A percentile compares a stretch with the other conserved stretches of the same genome.
Evolutionary conservation across 2,888 invertebrate species (phyloP).

Genomic region (Pristionchus japonicus): DNA sequence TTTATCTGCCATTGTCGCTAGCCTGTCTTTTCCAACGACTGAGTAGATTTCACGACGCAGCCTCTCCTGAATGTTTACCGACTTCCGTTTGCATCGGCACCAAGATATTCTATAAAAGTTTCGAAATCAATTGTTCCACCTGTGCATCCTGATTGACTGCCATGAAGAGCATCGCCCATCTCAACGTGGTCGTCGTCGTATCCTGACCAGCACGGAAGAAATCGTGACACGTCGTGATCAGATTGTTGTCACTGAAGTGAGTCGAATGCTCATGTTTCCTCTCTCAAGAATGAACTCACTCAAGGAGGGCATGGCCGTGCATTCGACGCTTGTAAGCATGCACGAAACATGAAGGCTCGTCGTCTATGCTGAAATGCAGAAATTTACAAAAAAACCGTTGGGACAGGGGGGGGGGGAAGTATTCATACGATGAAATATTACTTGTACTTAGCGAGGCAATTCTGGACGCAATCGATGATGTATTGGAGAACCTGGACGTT

Average conservation of each 20-base stretch:
- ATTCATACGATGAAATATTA: too few species aligned
- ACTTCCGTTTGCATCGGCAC: too few species aligned
- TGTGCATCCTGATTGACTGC: slow-evolving; percentile 21
- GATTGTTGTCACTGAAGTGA: not conserved
- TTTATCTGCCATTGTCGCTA: not conserved
- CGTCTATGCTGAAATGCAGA: not conserved
- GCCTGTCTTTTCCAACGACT: not conserved
- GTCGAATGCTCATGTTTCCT: too few species aligned
- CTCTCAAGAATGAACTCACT: too few species aligned
- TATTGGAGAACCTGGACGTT: not conserved
- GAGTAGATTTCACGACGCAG: not conserved
- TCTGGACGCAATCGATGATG: not conserved
- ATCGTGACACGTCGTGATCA: slow-evolving; percentile 19
- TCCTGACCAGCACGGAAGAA: slow-evolving; percentile 44
- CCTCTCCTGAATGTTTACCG: not conserved
- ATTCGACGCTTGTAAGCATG: not conserved
- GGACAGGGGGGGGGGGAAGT: too few species aligned
- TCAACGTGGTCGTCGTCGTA: slow-evolving; percentile 40
- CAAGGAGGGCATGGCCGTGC: not conserved
- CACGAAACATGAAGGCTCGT: not conserved
- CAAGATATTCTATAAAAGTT: too few species aligned
- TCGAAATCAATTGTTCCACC: too few species aligned
- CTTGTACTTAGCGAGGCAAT: not conserved
- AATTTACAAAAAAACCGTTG: too few species aligned
- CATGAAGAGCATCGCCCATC: slow-evolving; percentile 43